These are phyloP conservation scores for Ploceus nigricollis DNA, from an alignment of 2,113 vertebrate genomes.

Conservation along the genomic window DNA sequence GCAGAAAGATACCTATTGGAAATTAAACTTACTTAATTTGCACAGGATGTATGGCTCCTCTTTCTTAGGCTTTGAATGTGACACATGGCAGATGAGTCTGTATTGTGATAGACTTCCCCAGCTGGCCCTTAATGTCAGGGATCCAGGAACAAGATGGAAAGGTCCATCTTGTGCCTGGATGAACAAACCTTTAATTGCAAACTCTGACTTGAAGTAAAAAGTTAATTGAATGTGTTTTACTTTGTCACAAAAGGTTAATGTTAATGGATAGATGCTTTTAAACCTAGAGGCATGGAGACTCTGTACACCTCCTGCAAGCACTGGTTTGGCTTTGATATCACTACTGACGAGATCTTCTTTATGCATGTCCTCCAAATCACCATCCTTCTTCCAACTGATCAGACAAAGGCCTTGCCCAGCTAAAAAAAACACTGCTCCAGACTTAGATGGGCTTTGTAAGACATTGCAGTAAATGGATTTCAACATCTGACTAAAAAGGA, in stretches of 20 bases:
- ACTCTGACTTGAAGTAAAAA: background rate
- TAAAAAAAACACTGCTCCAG: background rate
- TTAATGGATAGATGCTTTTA: background rate
- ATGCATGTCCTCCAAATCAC: background rate
- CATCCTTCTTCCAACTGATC: background rate
- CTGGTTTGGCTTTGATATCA: background rate
- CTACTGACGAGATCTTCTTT: background rate
- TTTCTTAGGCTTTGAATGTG: background rate
- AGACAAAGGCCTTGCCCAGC: background rate
- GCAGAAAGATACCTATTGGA: background rate
- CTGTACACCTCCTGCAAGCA: background rate
- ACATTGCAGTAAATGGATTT: background rate
- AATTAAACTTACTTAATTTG: constrained; percentile 24
- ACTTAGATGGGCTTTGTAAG: background rate
- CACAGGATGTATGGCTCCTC: background rate
- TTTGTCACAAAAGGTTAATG: background rate
- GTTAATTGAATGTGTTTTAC: background rate
- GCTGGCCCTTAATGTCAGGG: background rate
- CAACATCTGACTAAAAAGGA: background rate
- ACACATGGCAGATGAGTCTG: background rate
- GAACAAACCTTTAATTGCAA: background rate
- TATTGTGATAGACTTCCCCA: background rate
- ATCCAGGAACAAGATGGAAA: background rate
- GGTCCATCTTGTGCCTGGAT: background rate
- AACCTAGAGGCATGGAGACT: background rate